phyloP scores from a whole-genome alignment of 2,797 vertebrate genomes.

The Oryzias dopingdopingensis region DNA sequence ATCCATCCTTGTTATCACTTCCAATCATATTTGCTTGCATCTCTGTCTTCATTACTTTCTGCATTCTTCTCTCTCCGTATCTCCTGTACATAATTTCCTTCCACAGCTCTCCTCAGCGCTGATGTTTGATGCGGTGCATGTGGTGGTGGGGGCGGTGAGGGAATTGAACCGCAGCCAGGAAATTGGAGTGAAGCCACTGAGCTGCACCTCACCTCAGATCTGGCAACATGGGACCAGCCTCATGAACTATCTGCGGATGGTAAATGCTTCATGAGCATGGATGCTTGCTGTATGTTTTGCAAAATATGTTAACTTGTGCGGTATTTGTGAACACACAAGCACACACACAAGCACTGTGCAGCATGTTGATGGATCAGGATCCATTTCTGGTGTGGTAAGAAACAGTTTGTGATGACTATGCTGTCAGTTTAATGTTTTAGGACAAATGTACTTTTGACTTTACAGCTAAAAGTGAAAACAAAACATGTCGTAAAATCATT shows the following conservation, averaged over 20 bases:
- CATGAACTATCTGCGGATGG: constrained; percentile 96
- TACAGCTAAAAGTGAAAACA: no score
- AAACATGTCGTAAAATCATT: no score
- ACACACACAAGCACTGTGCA: constrained; percentile 1
- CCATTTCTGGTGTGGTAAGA: no score
- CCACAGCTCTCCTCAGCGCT: constrained; percentile 87
- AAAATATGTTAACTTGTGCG: constrained; percentile 8
- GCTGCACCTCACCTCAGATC: constrained; percentile 89
- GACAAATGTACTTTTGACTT: no score
- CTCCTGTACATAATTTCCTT: constrained; percentile 17
- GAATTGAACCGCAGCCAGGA: constrained; percentile 94
- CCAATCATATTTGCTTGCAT: constrained; percentile 33
- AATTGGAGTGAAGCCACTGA: constrained; percentile 90
- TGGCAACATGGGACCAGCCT: constrained; percentile 95
- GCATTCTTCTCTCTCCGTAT: constrained; percentile 6
- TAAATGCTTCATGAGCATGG: constrained; percentile 52
- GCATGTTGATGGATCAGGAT: neutral
- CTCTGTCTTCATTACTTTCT: constrained; percentile 32
- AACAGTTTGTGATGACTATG: no score
- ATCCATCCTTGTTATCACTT: constrained; percentile 34
- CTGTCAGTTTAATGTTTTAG: no score
- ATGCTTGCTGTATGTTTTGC: constrained; percentile 4
- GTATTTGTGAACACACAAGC: neutral
- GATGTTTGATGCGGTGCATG: constrained; percentile 93
- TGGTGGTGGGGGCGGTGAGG: constrained; percentile 90